Percentiles rank a stretch among this genome's conserved stretches.
phyloP scores from a whole-genome alignment of 2,113 vertebrate species.

The Blennius ocellaris region DNA sequence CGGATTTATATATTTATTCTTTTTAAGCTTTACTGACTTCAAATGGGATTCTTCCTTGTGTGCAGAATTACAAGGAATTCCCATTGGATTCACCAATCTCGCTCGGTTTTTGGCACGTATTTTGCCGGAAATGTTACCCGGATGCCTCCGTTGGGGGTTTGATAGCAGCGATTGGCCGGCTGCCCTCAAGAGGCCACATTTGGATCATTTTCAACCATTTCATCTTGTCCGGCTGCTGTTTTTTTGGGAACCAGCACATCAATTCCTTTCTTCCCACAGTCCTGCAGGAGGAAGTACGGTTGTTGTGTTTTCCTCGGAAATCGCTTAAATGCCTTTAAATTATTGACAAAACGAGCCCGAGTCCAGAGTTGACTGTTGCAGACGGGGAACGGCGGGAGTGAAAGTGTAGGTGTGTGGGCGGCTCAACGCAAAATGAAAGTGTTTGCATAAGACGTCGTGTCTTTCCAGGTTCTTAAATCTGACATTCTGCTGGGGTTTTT shows the following conservation, averaged over 20 bases:
- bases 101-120: not conserved
- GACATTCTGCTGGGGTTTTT: too few species aligned
- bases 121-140: not conserved
- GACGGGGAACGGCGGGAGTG: too few species aligned
- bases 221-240: slow-evolving; percentile 24
- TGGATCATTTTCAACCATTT: slow-evolving; percentile 31
- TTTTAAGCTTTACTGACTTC: not conserved
- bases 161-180: slow-evolving; percentile 11
- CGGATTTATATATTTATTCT: not conserved
- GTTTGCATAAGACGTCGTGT: too few species aligned
- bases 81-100: not conserved
- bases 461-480: too few species aligned
- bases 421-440: too few species aligned
- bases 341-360: too few species aligned
- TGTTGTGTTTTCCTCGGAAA: not conserved
- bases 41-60: not conserved
- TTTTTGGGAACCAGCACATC: slow-evolving; percentile 5
- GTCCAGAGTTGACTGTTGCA: too few species aligned
- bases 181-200: slow-evolving; percentile 14
- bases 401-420: too few species aligned
- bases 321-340: not conserved
- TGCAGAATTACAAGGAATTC: not conserved
- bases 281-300: not conserved
- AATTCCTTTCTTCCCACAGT: not conserved
- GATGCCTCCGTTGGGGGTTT: not conserved